Base-by-base conservation (phyloP, 2,888 invertebrate genomes). In the Phengaris alcon region DNA sequence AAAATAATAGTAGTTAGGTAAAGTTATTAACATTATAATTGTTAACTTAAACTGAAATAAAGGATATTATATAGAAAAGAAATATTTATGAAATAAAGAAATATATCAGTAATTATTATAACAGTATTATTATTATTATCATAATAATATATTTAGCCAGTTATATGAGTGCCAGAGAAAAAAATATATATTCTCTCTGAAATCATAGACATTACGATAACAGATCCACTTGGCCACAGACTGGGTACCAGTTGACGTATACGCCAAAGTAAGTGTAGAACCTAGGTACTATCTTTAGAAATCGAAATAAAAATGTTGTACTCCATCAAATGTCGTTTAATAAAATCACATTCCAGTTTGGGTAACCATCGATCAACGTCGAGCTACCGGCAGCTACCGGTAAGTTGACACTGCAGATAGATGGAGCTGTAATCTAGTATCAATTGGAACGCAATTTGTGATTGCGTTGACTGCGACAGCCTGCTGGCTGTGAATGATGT, bases 321-420 rank as follows among this genome's bases (percentile, higher is more conserved):
- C 74, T 74, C 77, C 87, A 90, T 90, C 90, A 82, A 89, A 90
- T 90, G 90, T 84, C 80, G 90, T 90, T 90, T 82, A 44, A 51
- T 22, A 72, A 72, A 72, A 59, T 59, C 74, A 57, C 22, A 55
- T 46, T 22, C 15, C n/a, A 44, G 57, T 10, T 57, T 48, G 46
- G 46, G n/a, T 12, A 74, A 59, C 15, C 59, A 74, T 74, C 74
- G 74, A 74, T 74, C 74, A 74, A 74, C 59, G 74, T 74, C 74
- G 13, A 59, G 1, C 57, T 46, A 55, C 55, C 44, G 57, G 10
- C 10, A 46, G 35, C 35, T 6, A 13, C 54, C 35, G 57, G 74
- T 57, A 44, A 74, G 48, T 55, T 59, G 73, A 59, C 87, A 82
- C 77, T 57, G 78, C 76, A 80, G 85, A 87, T 86, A 82, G 85